Percentiles rank a stretch among this genome's conserved stretches.
Evolutionary conservation across 2,888 invertebrate species (phyloP).

Genomic region (Fragum sueziense): DNA sequence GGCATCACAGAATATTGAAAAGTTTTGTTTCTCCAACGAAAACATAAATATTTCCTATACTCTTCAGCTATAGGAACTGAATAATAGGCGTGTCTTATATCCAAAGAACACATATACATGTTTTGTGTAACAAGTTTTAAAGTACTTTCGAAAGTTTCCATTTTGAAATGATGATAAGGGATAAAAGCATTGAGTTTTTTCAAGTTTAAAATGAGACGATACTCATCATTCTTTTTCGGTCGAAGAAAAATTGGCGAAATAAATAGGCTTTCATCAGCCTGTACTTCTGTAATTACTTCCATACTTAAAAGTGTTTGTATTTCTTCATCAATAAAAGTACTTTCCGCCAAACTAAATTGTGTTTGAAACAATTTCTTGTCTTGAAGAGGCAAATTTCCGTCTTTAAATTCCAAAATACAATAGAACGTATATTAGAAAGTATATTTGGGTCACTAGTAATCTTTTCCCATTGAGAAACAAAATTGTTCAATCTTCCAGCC

Average conservation of each 20-base stretch:
- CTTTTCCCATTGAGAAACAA: constrained; percentile 7
- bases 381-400: not conserved
- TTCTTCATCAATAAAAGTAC: constrained; percentile 19
- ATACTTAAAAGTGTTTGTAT: constrained; percentile 5
- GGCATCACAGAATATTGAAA: constrained; percentile 40
- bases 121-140: constrained; percentile 20
- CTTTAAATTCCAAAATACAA: constrained; percentile 3
- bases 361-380: not conserved
- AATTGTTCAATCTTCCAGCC: not conserved
- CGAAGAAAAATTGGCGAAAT: constrained; percentile 49
- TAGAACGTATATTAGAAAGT: not conserved
- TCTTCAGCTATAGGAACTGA: constrained; percentile 36
- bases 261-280: constrained; percentile 33
- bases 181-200: constrained; percentile 45
- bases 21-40: constrained; percentile 39
- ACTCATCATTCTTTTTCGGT: constrained; percentile 51
- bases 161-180: constrained; percentile 51
- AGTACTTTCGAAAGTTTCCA: constrained; percentile 35
- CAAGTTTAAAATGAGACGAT: constrained; percentile 50
- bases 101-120: constrained; percentile 33
- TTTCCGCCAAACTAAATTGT: not conserved
- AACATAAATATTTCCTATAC: constrained; percentile 33
- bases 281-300: constrained; percentile 15
- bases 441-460: constrained; percentile 7
- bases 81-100: constrained; percentile 51